These are phyloP conservation scores for Chondrosia reniformis DNA, from an alignment of 37 sponge, comb jelly and placozoan genomes.

Conservation along the genomic window DNA sequence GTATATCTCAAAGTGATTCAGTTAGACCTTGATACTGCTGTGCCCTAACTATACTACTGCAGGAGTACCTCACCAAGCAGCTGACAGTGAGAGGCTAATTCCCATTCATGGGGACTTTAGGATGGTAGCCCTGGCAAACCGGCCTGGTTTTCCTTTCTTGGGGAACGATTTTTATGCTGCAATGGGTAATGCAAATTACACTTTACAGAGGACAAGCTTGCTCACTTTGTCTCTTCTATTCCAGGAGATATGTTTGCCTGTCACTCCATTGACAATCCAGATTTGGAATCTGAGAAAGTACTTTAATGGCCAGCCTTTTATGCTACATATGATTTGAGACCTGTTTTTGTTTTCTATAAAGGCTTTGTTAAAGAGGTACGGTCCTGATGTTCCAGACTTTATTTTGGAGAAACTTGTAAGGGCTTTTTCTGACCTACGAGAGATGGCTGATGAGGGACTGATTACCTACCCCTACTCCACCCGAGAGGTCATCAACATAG, in stretches of 20 bases:
- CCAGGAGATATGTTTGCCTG: conserved; percentile 87
- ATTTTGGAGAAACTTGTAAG: conserved; percentile 66
- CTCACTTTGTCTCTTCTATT: not conserved
- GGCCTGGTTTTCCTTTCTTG: conserved; percentile 95
- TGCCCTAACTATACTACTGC: not conserved
- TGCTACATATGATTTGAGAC: too few species aligned
- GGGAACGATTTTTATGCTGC: conserved; percentile 93
- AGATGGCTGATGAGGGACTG: conserved; percentile 79
- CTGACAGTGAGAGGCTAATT: conserved; percentile 29
- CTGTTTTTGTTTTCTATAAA: too few species aligned
- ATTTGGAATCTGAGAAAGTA: conserved; percentile 85
- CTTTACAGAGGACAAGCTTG: not conserved
- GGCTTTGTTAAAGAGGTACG: conserved; percentile 82
- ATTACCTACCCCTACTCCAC: conserved; percentile 93
- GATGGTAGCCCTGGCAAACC: conserved; percentile 87
- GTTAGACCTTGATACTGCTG: not conserved
- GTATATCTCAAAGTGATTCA: not conserved
- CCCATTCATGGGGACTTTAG: conserved; percentile 82
- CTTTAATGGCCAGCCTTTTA: too few species aligned
- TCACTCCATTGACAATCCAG: conserved; percentile 92
- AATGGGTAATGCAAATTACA: conserved; percentile 44
- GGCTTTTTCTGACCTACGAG: conserved; percentile 78
- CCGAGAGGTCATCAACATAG: conserved; percentile 86
- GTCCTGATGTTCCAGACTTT: conserved; percentile 59
- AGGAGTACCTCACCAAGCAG: not conserved